Evolutionary conservation across 1,140 invertebrate species (phyloP), one percentile per base, ranked within the genome.

Genomic region (honey bee (Apis mellifera)): DNA sequence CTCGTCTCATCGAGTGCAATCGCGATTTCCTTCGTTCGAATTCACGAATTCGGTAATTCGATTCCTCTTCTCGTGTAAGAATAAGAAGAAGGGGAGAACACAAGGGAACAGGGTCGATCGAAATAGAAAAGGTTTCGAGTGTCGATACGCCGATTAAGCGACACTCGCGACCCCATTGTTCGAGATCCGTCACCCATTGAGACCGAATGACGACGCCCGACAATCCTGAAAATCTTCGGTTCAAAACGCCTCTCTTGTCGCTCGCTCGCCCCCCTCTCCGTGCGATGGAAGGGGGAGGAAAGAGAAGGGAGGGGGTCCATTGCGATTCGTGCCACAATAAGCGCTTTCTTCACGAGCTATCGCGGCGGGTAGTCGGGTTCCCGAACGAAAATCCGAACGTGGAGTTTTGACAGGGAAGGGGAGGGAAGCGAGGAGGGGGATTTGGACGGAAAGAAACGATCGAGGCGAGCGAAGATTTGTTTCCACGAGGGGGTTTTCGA

Each of bases 321-420:
- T 65, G 76, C 84, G 78, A 54, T 23, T 76, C 69, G 68, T 15
- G 60, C 15, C 57, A 84, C 78, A 86, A 86, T 84, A 50, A 79
- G 52, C 50, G 62, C 68, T 71, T 84, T 87, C 73, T 84, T 80
- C 62, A 12, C 9, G 55, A 48, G 2, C 5, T 26, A 72, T 55
- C 9, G 17, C 23, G 23, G 75, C 76, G 77, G 76, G 79, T 82
- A 86, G 76, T 52, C 32, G 60, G n/a, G n/a, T n/a, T 17, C 1
- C 8, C 23, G 19, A 26, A 42, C 48, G 48, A 26, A 23, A 59
- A 72, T 23, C 50, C 12, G 50, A 72, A 59, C 50, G 57, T 23
- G 42, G 23, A 79, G 76, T 87, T 87, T 87, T 81, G 85, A 86
- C 82, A 84, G 81, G 42, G n/a, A 23, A 0, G 55, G 52, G 84